phyloP scores from a whole-genome alignment of 2,888 invertebrate species.

The Anoplius nigerrimus region DNA sequence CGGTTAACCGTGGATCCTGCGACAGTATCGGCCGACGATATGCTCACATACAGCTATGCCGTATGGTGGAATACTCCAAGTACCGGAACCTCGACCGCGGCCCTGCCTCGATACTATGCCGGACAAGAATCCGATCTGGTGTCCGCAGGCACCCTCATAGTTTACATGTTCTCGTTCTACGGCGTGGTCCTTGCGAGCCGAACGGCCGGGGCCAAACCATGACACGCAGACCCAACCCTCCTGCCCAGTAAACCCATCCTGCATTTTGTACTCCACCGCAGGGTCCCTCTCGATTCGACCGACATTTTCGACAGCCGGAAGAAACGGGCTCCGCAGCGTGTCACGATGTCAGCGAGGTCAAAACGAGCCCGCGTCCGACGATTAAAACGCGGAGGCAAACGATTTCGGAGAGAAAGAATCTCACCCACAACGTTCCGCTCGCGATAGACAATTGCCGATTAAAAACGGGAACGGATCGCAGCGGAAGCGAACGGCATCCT shows the following conservation, averaged over 20 bases:
- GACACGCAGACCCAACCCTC: slow-evolving; percentile 7
- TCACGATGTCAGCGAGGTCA: too few relatives aligned
- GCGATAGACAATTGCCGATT: too few relatives aligned
- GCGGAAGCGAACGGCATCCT: too few relatives aligned
- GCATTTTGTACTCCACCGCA: not conserved
- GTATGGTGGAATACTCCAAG: slow-evolving; percentile 50
- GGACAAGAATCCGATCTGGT: slow-evolving; percentile 60
- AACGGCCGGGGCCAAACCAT: slow-evolving; percentile 25
- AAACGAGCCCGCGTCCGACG: too few relatives aligned
- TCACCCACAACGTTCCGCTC: too few relatives aligned
- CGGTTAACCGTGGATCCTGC: slow-evolving; percentile 48
- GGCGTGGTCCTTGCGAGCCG: slow-evolving; percentile 12
- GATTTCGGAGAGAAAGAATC: too few relatives aligned
- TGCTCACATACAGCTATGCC: slow-evolving; percentile 48
- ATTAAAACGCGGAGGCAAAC: too few relatives aligned
- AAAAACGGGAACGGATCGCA: too few relatives aligned
- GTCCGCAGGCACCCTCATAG: slow-evolving; percentile 59
- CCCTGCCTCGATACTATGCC: slow-evolving; percentile 47
- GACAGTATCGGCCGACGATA: slow-evolving; percentile 40
- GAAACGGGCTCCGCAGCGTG: too few relatives aligned
- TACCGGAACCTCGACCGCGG: slow-evolving; percentile 35
- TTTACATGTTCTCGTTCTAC: slow-evolving; percentile 55
- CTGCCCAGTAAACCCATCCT: not conserved
- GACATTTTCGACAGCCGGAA: not conserved
- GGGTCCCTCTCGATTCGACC: not conserved